Evolutionary conservation across 2,888 invertebrate genomes (phyloP), one percentile per base, ranked within the genome.

Genomic region (Mesoligia furuncula): DNA sequence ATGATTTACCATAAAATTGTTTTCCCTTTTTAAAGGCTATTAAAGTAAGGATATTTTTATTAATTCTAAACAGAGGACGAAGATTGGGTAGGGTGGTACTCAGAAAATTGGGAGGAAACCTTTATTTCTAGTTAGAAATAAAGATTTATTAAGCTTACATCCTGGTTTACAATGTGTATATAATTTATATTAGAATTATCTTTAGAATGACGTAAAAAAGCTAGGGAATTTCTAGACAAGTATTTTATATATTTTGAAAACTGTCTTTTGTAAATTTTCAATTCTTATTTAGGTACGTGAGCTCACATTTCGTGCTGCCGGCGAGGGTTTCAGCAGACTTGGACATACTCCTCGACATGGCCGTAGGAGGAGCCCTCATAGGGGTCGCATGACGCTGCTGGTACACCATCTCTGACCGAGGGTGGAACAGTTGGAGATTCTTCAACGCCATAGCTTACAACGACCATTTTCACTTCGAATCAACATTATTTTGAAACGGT

Each of bases 271-370:
- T 70, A 51, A 6, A 0, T 39, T 3, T 42, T 17, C 1, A 42
- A 31, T 13, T 27, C 9, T 2, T 31, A 31, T 31, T 2, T 6
- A 27, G 11, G 1, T 45, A 6, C 3, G 2, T 17, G 36, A 8
- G 76, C 73, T 74, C 54, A 82, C 92, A 91, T 91, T 93, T 94
- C 8, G 92, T 91, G 61, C 92, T 92, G 13, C 93, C 95, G 24
- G 92, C 92, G 36, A 97, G 90, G 8, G 95, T 94, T 83, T 97
- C 97, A 73, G 97, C 97, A 54, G 96, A 96, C 80, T 93, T 95
- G 4, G 96, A 96, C 24, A 96, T 92, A 79, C 87, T 94, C 79
- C 95, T 93, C 0, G 95, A 94, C 8, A 96, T 85, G 6, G 95
- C 93, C 0, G 94, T 91, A 0, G 96, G 96, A 2, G 95, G 93